phyloP scores from a whole-genome alignment of 2,888 invertebrate genomes.

The Synergus gifuensis region DNA sequence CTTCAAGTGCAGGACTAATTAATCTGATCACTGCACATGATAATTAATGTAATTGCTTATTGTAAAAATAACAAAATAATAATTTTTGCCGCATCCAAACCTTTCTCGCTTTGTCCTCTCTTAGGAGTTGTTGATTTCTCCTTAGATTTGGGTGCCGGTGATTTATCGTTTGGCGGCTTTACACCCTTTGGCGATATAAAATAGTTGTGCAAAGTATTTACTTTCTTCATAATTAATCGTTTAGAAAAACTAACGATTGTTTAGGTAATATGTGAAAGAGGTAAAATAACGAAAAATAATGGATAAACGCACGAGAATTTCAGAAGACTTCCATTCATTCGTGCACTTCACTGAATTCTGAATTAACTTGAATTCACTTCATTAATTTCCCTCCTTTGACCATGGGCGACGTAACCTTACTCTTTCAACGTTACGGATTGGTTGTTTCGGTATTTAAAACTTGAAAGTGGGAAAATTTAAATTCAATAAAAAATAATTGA shows the following conservation, averaged over 20 bases:
- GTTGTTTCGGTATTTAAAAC: too few relatives aligned
- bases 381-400: too few relatives aligned
- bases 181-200: conserved; percentile 78
- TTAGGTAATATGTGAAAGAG: neutral
- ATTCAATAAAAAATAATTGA: too few relatives aligned
- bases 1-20: neutral
- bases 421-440: too few relatives aligned
- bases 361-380: too few relatives aligned
- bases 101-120: conserved; percentile 51
- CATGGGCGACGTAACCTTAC: too few relatives aligned
- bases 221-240: conserved; percentile 7
- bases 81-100: conserved; percentile 39
- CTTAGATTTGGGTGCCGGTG: conserved; percentile 24
- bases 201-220: conserved; percentile 85
- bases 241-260: neutral
- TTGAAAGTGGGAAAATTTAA: too few relatives aligned
- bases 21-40: conserved; percentile 8
- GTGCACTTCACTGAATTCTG: too few relatives aligned
- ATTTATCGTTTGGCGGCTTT: conserved; percentile 50
- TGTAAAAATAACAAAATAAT: neutral
- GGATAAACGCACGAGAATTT: neutral
- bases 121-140: conserved; percentile 49
- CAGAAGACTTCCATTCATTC: too few relatives aligned
- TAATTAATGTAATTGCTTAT: neutral
- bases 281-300: neutral